Evolutionary conservation across 1,140 invertebrate genomes (phyloP), one percentile per base, ranked within the genome.

Genomic region (Helicoverpa zea): DNA sequence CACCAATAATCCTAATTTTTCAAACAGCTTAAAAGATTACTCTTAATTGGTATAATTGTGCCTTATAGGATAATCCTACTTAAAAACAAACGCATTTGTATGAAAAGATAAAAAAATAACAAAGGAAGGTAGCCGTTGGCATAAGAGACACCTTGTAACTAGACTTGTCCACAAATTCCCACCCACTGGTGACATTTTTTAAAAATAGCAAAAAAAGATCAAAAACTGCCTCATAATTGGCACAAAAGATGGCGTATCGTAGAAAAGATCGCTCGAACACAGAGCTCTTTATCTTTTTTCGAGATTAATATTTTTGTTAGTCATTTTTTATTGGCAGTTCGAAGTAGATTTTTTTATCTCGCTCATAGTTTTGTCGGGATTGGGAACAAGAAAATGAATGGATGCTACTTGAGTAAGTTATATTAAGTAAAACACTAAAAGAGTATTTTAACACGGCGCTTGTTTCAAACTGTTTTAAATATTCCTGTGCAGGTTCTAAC

Each of bases 201-300:
- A 88, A 87, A 89, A 88, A 84, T 81, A 77, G 72, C 64, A 52
- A 76, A 89, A 89, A 90, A 88, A 89, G 82, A 82, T 83, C 75
- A 79, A 86, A 89, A 90, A 90, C 81, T 81, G 81, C 85, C 87
- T 89, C 83, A 91, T 93, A 93, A 94, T 94, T 94, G 93, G 93
- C 93, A 93, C 92, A 94, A 92, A 92, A 94, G 93, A 91, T 88
- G 82, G 86, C 85, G 85, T 90, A 94, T 92, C 90, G 90, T 88
- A 91, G 86, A 93, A 92, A 90, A 75, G 61, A 77, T 77, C 86
- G 82, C 81, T 85, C 81, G 84, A 86, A 90, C 87, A 86, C 84
- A 88, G 84, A 88, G 86, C 86, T 84, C 83, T 89, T 91, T 92
- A 91, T 94, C 90, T 91, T 91, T 92, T 68, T 91, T 89, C 79